Conservation (phyloP, 2,888 invertebrate genomes). For the Rotaria macrura region DNA sequence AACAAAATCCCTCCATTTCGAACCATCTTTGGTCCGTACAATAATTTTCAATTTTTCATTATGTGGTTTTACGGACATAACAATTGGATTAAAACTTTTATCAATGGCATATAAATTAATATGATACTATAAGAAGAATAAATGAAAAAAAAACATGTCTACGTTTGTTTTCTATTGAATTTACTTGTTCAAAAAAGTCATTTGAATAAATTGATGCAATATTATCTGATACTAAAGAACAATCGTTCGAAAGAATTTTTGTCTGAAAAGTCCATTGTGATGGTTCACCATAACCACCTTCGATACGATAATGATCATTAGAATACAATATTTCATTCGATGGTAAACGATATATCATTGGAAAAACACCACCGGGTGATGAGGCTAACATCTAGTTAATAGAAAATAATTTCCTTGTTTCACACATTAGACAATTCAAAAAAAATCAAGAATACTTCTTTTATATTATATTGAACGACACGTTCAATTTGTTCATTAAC, state of each 20-base stretch:
- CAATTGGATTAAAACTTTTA: neutral
- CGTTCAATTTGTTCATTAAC: neutral
- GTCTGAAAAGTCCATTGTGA: neutral
- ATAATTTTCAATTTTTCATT: neutral
- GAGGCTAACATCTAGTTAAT: neutral
- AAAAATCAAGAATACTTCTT: neutral
- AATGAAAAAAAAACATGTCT: neutral
- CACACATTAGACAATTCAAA: neutral
- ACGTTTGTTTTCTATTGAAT: neutral
- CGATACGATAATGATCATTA: neutral
- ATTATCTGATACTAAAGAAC: neutral
- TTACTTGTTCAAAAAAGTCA: neutral
- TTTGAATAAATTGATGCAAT: neutral
- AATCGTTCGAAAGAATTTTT: neutral
- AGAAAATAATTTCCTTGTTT: too few species aligned
- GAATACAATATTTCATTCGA: neutral
- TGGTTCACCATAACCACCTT: constrained; percentile 13
- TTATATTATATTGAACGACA: neutral
- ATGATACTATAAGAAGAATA: neutral
- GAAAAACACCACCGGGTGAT: neutral
- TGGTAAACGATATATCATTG: constrained; percentile 6
- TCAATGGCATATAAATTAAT: neutral
- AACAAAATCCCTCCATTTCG: constrained; percentile 7
- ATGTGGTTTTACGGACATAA: neutral
- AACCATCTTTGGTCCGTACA: constrained; percentile 27